Evolutionary conservation across 2,888 invertebrate species (phyloP), one percentile per base, ranked within the genome.

Genomic region (Eupithecia exiguata): DNA sequence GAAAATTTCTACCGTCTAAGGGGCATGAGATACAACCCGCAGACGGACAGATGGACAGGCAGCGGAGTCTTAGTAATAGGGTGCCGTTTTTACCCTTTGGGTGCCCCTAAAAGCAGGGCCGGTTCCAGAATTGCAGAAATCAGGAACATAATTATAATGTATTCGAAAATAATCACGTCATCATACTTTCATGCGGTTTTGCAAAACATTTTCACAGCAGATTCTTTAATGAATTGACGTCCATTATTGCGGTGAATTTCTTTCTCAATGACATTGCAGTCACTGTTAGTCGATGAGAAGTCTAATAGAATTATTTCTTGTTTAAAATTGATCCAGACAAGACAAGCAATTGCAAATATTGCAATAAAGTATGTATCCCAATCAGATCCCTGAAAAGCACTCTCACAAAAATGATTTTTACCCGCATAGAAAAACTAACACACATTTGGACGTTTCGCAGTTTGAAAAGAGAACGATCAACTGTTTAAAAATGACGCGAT

Each of bases 21-120:
- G 30, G 30, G 1, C 30, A 30, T 30, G 30, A 30, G 30, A 30
- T 30, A 30, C 30, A 30, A 1, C 4, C 30, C 30, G 30, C 2
- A 4, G 4, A 30, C 30, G 30, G 30, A 30, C 30, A 30, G 30
- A 30, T 4, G 30, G 30, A 4, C 30, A 30, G 30, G 4, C 30
- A 30, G 30, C 30, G 30, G 30, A 30, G 1, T 1, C 30, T 30
- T 30, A 30, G 30, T 30, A 30, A 30, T 30, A 30, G 30, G 30
- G 30, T 30, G 2, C 30, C 30, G 30, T 30, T 30, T 30, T 30
- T 3, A 30, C 30, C 30, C 30, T 30, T 3, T 30, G 30, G 30
- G 30, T 30, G 30, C 30, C 30, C 30, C 4, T 30, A 71, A 73
- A 69, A 36, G 21, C 76, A 73, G 76, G 62, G 69, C 2, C 38